Conservation (phyloP, 2,888 invertebrate species). For the Drosophila niveifrons region DNA sequence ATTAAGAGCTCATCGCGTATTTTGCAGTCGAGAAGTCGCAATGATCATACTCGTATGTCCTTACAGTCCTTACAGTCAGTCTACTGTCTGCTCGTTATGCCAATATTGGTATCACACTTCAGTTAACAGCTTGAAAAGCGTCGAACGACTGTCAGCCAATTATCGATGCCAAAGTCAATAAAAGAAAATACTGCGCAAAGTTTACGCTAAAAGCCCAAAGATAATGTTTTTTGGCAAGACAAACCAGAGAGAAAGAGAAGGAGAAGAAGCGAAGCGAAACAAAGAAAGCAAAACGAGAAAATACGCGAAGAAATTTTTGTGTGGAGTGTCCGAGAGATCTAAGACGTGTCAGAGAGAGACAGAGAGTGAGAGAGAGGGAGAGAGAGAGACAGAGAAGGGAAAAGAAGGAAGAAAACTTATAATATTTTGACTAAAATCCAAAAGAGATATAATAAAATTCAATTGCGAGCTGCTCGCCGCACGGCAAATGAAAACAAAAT, state of each 20-base stretch:
- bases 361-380: neutral
- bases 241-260: too few species aligned
- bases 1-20: neutral
- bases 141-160: slow-evolving; percentile 39
- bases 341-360: slow-evolving; percentile 5
- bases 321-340: slow-evolving; percentile 28
- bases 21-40: neutral
- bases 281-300: neutral
- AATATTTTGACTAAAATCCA: slow-evolving; percentile 60
- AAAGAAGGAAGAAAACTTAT: slow-evolving; percentile 43
- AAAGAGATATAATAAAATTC: slow-evolving; percentile 72
- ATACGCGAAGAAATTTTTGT: neutral
- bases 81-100: neutral
- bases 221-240: slow-evolving; percentile 40
- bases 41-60: neutral
- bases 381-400: neutral
- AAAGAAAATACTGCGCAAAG: slow-evolving; percentile 34
- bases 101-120: slow-evolving; percentile 24
- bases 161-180: slow-evolving; percentile 61
- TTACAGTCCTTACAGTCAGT: neutral
- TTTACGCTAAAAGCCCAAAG: slow-evolving; percentile 34
- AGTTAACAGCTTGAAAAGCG: slow-evolving; percentile 13
- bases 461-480: slow-evolving; percentile 72
- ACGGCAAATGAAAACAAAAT: slow-evolving; percentile 70
- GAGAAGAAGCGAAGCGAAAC: too few species aligned